phyloP scores from a whole-genome alignment of 1,140 invertebrate genomes.

The Pentalonia nigronervosa region DNA sequence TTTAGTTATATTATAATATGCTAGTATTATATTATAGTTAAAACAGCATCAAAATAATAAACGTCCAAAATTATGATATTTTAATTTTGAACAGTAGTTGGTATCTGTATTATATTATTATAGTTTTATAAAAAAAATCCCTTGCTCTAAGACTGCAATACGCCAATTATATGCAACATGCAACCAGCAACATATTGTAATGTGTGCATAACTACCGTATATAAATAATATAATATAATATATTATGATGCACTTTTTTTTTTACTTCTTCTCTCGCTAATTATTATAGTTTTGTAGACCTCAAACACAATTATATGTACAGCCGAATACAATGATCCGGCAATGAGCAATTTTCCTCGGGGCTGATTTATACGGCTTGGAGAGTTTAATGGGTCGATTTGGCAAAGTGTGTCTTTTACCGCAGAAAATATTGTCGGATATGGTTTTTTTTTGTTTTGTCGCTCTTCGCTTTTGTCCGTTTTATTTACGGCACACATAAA shows the following conservation, averaged over 20 bases:
- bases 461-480: not conserved
- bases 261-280: not conserved
- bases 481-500: not conserved
- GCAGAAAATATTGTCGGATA: slow-evolving; percentile 18
- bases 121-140: not conserved
- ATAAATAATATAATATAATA: not conserved
- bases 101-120: not conserved
- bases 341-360: not conserved
- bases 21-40: no score
- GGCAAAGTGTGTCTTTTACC: slow-evolving; percentile 17
- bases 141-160: not conserved
- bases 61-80: not conserved
- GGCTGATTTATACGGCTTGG: slow-evolving; percentile 5
- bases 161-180: not conserved
- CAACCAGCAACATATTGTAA: not conserved
- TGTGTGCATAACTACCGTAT: not conserved
- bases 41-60: not conserved
- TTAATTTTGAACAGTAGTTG: not conserved
- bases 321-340: not conserved
- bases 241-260: not conserved
- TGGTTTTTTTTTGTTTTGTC: not conserved
- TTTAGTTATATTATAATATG: not conserved
- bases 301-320: not conserved
- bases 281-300: not conserved
- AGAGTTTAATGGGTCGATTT: slow-evolving; percentile 19